Evolutionary conservation across 2,113 vertebrate genomes (phyloP).

Genomic region (Australoheros scitulus): DNA sequence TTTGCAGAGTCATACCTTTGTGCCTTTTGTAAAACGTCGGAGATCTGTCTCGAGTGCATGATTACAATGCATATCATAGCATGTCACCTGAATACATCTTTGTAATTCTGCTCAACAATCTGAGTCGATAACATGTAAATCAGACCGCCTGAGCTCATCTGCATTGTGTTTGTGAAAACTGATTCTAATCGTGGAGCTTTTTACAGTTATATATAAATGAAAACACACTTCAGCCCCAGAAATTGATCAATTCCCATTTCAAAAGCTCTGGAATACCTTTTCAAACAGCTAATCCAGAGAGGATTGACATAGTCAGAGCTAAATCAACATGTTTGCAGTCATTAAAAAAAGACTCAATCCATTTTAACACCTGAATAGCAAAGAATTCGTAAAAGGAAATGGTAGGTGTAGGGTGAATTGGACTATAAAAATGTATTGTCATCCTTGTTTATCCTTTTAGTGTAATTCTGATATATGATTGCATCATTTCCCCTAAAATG

Average conservation of each 20-base stretch:
- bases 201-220: neutral
- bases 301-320: neutral
- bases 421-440: neutral
- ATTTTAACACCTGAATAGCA: slow-evolving; percentile 11
- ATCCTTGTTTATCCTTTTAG: slow-evolving; percentile 1
- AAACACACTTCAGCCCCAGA: slow-evolving; percentile 13
- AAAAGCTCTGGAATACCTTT: slow-evolving; percentile 20
- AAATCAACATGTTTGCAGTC: slow-evolving; percentile 24
- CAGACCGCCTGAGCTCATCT: slow-evolving; percentile 17
- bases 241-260: slow-evolving; percentile 22
- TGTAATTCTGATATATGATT: slow-evolving; percentile 14
- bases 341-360: neutral
- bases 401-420: neutral
- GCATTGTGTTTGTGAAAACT: slow-evolving; percentile 28
- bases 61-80: slow-evolving; percentile 45
- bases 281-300: neutral
- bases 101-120: slow-evolving; percentile 45
- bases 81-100: slow-evolving; percentile 32
- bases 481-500: slow-evolving; percentile 16
- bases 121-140: slow-evolving; percentile 20
- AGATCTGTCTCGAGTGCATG: slow-evolving; percentile 33
- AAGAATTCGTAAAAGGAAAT: slow-evolving; percentile 8
- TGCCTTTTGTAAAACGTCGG: neutral
- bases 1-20: slow-evolving; percentile 11
- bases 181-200: slow-evolving; percentile 6